Base-by-base conservation (phyloP, 1,140 invertebrate genomes). In the Bombus soroeensis region DNA sequence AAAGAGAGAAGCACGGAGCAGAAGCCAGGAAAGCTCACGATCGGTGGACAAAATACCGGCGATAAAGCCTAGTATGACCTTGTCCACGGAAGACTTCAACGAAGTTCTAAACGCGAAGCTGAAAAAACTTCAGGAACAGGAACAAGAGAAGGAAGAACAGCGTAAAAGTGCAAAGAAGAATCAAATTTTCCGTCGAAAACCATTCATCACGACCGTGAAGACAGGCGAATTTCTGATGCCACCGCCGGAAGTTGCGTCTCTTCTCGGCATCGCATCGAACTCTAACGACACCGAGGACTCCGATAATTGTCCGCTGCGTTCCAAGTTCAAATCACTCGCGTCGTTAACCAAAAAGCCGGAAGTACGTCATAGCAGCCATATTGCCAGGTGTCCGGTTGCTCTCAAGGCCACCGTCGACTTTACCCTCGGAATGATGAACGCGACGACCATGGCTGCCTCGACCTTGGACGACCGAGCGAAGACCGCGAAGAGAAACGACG, bases 131-230 rank as follows among this genome's bases (percentile, higher is more conserved):
- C 95, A 96, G 81, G 96, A 96, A 73, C 95, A 96, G 74, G 96
- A 96, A 85, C 95, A 96, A 70, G 96, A 96, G 87, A 95, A 96
- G 62, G 94, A 64, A 81, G 93, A 86, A 47, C 68, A 78, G 39
- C 89, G 91, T 18, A 87, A 53, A 39, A 75, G 59, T 18, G 71
- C 80, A 18, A 85, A 68, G 66, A 84, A 75, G 73, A 66, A 37
- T 75, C 66, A 89, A 64, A 32, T 59, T 12, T 68, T 66, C 9
- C 91, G 92, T 32, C 91, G 87, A 18, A 94, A 95, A 82, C 96
- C 97, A 0, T 98, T 98, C 90, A 96, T 98, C 64, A 98, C 97
- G 0, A 98, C 97, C 0, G 97, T 98, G 12, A 97, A 97, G 83
- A 96, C 96, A 39, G 97, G 97, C 2, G 96, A 97, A 88, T 98